These are phyloP conservation scores for Nesospiza acunhae DNA, from an alignment of 2,113 vertebrate species.

Conservation along the genomic window DNA sequence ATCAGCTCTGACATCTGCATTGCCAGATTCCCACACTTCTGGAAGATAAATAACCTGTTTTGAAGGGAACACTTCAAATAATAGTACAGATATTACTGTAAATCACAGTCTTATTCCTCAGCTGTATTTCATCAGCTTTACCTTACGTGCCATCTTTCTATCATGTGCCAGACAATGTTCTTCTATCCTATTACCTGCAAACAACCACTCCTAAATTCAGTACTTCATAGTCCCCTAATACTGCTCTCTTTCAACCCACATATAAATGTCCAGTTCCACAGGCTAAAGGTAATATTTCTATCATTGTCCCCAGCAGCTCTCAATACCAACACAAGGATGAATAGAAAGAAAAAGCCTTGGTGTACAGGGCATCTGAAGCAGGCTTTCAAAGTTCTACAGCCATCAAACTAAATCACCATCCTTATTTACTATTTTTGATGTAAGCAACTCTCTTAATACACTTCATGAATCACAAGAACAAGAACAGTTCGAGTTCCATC, in stretches of 20 bases:
- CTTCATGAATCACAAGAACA: background rate
- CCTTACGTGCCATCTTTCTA: background rate
- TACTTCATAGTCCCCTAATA: background rate
- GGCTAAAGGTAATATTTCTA: background rate
- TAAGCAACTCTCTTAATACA: background rate
- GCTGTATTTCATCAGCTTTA: slow-evolving; percentile 2
- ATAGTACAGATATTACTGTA: slow-evolving; percentile 9
- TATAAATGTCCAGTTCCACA: background rate
- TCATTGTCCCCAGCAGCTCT: background rate
- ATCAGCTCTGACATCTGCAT: slow-evolving; percentile 21
- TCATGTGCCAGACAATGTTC: background rate
- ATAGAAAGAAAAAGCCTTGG: background rate
- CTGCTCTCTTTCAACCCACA: background rate
- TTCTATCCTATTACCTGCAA: background rate
- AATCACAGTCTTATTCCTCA: slow-evolving; percentile 24
- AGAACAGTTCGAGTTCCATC: background rate
- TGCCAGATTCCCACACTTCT: slow-evolving; percentile 6
- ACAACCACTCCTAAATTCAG: background rate
- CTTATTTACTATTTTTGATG: background rate
- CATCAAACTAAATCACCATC: background rate
- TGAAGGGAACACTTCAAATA: slow-evolving; percentile 45
- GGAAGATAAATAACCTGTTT: slow-evolving; percentile 41
- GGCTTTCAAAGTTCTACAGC: background rate
- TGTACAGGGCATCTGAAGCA: background rate
- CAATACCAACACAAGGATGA: background rate